Conservation (phyloP, 1,140 invertebrate species). For the Pogonus chalceus region DNA sequence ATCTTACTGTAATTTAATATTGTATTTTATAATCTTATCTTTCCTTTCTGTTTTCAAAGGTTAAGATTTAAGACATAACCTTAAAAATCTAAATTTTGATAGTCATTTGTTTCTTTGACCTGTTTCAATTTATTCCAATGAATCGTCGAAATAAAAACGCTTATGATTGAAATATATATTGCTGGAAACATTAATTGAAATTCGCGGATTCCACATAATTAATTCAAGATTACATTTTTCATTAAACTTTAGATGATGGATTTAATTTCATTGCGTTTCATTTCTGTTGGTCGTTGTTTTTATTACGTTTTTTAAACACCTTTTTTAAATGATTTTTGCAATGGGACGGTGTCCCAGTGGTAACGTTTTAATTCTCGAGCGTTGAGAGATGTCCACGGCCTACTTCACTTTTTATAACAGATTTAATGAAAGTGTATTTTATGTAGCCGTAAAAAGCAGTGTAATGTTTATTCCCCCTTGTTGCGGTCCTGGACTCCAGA, state of each 20-base stretch:
- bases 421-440: background rate
- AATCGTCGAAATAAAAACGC: too few relatives aligned
- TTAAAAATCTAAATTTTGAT: too few relatives aligned
- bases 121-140: too few relatives aligned
- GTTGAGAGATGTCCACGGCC: background rate
- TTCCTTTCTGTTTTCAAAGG: too few relatives aligned
- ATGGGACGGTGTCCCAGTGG: background rate
- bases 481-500: too few relatives aligned
- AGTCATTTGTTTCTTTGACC: too few relatives aligned
- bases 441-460: background rate
- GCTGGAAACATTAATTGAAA: background rate
- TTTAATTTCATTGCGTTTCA: background rate
- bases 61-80: too few relatives aligned
- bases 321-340: background rate
- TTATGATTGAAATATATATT: too few relatives aligned
- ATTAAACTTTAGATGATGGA: background rate
- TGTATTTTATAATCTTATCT: too few relatives aligned
- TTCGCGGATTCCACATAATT: background rate
- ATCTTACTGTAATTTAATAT: too few relatives aligned
- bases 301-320: background rate
- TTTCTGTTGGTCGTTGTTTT: background rate
- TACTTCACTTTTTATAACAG: background rate
- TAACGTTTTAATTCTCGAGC: background rate
- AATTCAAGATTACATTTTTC: background rate
- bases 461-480: too few relatives aligned